Percentiles rank a stretch among this genome's conserved stretches.
Conservation (phyloP, 2,888 invertebrate genomes). For the Eupithecia insigniata region DNA sequence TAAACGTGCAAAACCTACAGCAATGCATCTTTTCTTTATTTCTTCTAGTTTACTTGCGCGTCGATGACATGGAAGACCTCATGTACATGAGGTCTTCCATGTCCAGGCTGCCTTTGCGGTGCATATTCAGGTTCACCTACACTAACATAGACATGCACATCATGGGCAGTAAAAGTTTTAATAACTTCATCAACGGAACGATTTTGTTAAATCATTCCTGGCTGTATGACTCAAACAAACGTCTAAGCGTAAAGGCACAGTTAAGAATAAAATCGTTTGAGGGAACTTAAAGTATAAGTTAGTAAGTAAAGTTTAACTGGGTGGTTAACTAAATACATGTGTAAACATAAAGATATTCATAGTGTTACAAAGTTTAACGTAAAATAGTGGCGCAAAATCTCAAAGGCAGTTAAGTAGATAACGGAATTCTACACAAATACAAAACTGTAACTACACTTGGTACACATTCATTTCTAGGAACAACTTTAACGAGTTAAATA, state of each 20-base stretch:
- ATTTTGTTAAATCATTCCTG: background rate
- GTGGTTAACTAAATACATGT: conserved; percentile 30
- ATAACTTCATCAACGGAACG: background rate
- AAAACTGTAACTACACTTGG: background rate
- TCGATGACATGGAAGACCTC: background rate
- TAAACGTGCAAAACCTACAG: background rate
- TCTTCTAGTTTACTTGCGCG: background rate
- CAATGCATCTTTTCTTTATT: background rate
- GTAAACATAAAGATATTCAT: conserved; percentile 1
- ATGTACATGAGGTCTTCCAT: background rate
- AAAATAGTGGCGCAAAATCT: conserved; percentile 55
- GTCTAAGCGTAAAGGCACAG: background rate
- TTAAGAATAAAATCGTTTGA: background rate
- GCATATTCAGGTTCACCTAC: background rate
- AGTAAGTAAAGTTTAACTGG: background rate
- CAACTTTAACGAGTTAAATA: background rate
- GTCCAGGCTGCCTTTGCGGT: too few relatives aligned
- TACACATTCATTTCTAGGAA: background rate
- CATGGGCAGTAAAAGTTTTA: background rate
- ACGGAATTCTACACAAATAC: background rate
- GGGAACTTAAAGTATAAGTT: too few relatives aligned
- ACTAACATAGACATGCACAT: background rate
- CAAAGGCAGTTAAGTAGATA: conserved; percentile 23
- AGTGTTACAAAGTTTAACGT: conserved; percentile 36
- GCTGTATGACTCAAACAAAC: background rate